Evolutionary conservation across 2,888 invertebrate species (phyloP).

Genomic region (Hirtodrosophila histrioides): DNA sequence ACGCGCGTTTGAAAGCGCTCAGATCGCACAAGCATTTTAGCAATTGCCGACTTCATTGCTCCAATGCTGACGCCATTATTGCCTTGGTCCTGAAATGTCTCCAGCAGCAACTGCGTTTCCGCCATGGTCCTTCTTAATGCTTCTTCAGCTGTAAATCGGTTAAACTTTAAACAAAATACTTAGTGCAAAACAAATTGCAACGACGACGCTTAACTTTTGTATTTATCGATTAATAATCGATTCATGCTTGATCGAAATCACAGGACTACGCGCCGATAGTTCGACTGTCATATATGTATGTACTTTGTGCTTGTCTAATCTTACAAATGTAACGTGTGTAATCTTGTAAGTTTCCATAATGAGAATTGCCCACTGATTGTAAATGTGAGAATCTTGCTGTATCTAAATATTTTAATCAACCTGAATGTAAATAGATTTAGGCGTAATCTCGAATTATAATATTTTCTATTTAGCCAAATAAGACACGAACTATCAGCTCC

Average conservation of each 20-base stretch:
- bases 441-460: too few relatives aligned
- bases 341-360: too few relatives aligned
- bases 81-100: slow-evolving; percentile 37
- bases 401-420: too few relatives aligned
- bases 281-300: neutral
- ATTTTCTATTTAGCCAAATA: too few relatives aligned
- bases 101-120: slow-evolving; percentile 31
- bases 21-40: slow-evolving; percentile 78
- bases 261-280: neutral
- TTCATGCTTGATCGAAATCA: neutral
- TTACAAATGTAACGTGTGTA: too few relatives aligned
- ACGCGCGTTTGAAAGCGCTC: slow-evolving; percentile 81
- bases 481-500: too few relatives aligned
- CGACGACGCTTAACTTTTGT: slow-evolving; percentile 43
- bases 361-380: too few relatives aligned
- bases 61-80: slow-evolving; percentile 46
- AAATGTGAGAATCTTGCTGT: too few relatives aligned
- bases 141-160: neutral
- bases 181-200: slow-evolving; percentile 44
- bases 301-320: too few relatives aligned
- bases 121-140: slow-evolving; percentile 11
- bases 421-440: too few relatives aligned
- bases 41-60: slow-evolving; percentile 76
- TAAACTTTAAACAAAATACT: slow-evolving; percentile 2
- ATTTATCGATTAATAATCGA: slow-evolving; percentile 35